Conservation (phyloP, 2,888 invertebrate species). For the Pristionchus japonicus region DNA sequence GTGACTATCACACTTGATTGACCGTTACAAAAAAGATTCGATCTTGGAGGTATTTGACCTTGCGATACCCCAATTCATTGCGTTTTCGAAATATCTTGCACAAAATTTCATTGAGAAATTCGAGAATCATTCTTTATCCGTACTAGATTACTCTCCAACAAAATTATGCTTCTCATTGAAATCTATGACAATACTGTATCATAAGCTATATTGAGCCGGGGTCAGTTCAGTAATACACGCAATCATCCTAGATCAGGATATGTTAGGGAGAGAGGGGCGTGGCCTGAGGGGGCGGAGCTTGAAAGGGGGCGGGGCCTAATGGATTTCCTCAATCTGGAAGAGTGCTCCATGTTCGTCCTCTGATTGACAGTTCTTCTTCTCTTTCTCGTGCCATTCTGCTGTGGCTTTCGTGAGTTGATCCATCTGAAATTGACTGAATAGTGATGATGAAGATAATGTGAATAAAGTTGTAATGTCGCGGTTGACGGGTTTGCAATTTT, state of each 20-base stretch:
- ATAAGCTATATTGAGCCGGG: conserved; percentile 24
- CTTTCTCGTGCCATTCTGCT: conserved; percentile 2
- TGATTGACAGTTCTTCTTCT: background rate
- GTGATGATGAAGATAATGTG: no score
- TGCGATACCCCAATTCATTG: no score
- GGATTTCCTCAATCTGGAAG: conserved; percentile 1
- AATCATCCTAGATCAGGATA: background rate
- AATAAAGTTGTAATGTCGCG: no score
- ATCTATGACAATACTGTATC: conserved; percentile 22
- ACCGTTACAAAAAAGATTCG: no score
- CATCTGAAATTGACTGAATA: conserved; percentile 19
- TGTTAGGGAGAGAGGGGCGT: background rate
- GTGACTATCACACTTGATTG: no score
- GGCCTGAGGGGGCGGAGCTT: conserved; percentile 33
- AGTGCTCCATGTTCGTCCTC: conserved; percentile 2
- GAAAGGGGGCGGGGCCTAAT: conserved; percentile 1
- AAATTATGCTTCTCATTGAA: background rate
- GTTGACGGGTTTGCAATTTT: no score
- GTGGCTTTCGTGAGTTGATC: conserved; percentile 3
- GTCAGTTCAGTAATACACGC: background rate
- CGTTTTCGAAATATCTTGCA: no score
- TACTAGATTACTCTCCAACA: background rate
- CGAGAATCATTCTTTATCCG: conserved; percentile 1
- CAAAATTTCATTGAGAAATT: no score
- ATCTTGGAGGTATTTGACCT: no score